These are phyloP conservation scores for Ranitomeya imitator DNA, from an alignment of 2,113 vertebrate genomes.

Conservation along the genomic window DNA sequence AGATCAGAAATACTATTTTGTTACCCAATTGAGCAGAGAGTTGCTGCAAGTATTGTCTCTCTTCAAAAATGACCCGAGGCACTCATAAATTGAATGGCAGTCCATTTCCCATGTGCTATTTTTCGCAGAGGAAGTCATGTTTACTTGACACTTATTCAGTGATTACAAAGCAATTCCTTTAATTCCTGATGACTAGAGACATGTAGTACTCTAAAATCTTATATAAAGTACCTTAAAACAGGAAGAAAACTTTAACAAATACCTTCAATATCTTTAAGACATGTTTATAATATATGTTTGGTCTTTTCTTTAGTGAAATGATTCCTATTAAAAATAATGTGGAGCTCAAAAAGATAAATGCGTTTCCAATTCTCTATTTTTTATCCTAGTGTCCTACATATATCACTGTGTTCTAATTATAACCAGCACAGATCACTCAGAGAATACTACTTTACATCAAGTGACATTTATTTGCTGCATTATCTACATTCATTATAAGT, in stretches of 20 bases:
- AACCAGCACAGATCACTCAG: background rate
- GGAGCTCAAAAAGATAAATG: background rate
- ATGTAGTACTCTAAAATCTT: background rate
- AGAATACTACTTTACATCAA: slow-evolving; percentile 9
- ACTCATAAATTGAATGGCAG: no score
- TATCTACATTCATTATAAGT: slow-evolving; percentile 5
- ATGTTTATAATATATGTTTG: background rate
- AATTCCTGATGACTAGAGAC: background rate
- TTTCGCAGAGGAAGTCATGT: no score
- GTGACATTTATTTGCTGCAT: slow-evolving; percentile 36
- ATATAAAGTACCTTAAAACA: background rate
- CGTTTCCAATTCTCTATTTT: background rate
- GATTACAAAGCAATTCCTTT: background rate
- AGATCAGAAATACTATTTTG: no score
- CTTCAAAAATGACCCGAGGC: no score
- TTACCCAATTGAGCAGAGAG: no score
- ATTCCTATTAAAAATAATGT: background rate
- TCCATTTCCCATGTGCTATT: no score
- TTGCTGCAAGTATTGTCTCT: no score
- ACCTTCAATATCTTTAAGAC: background rate
- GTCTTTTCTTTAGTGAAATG: background rate
- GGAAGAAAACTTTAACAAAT: background rate
- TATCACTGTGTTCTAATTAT: slow-evolving; percentile 22
- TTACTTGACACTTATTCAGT: no score
- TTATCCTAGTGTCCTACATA: background rate